Conservation (phyloP, 2,113 vertebrate species). For the Trachemys scripta region DNA sequence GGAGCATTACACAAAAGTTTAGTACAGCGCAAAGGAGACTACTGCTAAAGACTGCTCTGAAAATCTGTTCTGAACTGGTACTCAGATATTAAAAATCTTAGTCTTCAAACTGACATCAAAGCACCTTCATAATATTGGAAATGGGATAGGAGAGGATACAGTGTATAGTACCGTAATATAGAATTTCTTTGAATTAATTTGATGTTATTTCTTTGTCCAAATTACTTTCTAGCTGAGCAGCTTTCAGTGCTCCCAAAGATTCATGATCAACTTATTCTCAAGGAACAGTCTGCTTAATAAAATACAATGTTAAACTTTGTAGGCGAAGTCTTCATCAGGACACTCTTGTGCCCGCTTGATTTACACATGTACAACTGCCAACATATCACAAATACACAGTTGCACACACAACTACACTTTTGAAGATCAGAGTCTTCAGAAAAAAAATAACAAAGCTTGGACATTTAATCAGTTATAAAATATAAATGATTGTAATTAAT, state of each 20-base stretch:
- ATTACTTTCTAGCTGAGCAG: not conserved
- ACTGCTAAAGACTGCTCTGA: not conserved
- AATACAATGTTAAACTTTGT: not conserved
- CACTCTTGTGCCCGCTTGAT: not conserved
- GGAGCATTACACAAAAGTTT: not conserved
- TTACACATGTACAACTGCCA: not conserved
- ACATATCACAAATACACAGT: not conserved
- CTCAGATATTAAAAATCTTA: not conserved
- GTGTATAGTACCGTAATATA: not conserved
- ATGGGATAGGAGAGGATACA: not conserved
- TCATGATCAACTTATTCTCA: not conserved
- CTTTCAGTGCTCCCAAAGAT: not conserved
- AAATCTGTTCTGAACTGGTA: not conserved
- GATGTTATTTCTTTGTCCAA: not conserved
- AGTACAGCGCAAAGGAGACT: not conserved
- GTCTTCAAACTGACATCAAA: not conserved
- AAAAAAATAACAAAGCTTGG: not conserved
- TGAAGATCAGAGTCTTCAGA: not conserved
- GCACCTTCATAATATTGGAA: not conserved
- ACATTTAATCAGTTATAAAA: not conserved
- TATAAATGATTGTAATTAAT: not conserved
- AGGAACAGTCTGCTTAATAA: not conserved
- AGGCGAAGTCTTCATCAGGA: not conserved
- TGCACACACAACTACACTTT: not conserved
- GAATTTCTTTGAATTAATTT: not conserved